Conservation (phyloP, 2,888 invertebrate genomes). For the Fragum whitleyi region DNA sequence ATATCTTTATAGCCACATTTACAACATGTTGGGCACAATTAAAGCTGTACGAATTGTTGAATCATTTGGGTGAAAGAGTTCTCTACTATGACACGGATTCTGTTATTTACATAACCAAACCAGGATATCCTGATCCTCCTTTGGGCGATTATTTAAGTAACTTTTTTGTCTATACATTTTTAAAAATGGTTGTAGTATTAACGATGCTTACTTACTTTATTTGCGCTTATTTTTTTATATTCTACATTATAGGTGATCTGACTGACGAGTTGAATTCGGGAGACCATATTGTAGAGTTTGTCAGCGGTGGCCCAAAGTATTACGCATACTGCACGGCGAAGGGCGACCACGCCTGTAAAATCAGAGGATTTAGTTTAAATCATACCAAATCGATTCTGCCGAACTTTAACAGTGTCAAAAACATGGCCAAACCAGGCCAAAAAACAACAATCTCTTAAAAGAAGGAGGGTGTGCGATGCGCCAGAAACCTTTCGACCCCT, state of each 20-base stretch:
- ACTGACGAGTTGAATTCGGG: slow-evolving; percentile 24
- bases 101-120: slow-evolving; percentile 33
- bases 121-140: slow-evolving; percentile 29
- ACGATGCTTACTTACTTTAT: too few relatives aligned
- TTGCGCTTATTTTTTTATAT: background rate
- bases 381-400: slow-evolving; percentile 32
- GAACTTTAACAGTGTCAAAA: too few relatives aligned
- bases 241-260: slow-evolving; percentile 54
- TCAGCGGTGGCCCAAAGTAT: slow-evolving; percentile 82
- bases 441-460: too few relatives aligned
- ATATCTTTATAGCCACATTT: slow-evolving; percentile 36
- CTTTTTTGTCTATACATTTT: too few relatives aligned
- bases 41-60: slow-evolving; percentile 18
- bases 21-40: slow-evolving; percentile 54
- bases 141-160: slow-evolving; percentile 35
- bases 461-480: too few relatives aligned
- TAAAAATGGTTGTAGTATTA: too few relatives aligned
- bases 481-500: too few relatives aligned
- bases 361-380: slow-evolving; percentile 70
- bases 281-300: slow-evolving; percentile 61
- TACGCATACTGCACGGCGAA: slow-evolving; percentile 75
- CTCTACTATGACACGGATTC: slow-evolving; percentile 51
- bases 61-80: slow-evolving; percentile 22
- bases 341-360: slow-evolving; percentile 67
- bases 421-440: too few relatives aligned